A percentile compares a stretch with the other conserved stretches of the same genome.
These are phyloP conservation scores for Chiroxiphia lanceolata DNA, from an alignment of 2,797 vertebrate genomes.

Conservation along the genomic window DNA sequence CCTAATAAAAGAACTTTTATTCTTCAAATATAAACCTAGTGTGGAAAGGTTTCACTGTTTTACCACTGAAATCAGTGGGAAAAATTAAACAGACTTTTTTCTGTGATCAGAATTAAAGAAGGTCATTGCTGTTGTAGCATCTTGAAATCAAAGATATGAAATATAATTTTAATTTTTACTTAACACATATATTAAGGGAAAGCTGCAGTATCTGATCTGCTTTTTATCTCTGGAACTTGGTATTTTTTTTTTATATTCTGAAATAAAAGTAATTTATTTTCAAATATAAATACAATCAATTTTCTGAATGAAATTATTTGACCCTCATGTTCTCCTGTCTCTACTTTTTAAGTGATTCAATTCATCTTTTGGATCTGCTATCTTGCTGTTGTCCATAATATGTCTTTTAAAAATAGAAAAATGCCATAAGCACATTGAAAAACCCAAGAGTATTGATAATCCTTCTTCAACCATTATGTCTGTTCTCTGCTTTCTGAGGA, in stretches of 20 bases:
- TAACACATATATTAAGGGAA: background rate
- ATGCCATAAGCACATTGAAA: background rate
- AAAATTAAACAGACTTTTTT: accelerated
- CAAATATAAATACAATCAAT: background rate
- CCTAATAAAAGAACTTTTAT: background rate
- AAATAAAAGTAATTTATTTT: background rate
- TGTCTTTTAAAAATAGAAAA: background rate
- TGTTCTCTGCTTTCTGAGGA: background rate
- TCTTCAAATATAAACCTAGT: background rate
- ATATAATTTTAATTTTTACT: background rate
- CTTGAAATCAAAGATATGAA: background rate
- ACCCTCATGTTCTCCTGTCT: background rate
- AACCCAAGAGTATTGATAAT: background rate
- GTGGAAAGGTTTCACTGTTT: background rate
- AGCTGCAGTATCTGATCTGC: background rate
- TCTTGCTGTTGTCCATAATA: background rate
- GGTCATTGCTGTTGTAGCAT: background rate
- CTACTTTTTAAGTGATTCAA: background rate
- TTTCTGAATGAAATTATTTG: background rate
- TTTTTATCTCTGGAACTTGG: background rate
- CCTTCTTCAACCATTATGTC: background rate
- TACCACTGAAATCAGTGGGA: background rate
- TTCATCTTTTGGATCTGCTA: background rate
- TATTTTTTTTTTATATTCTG: background rate
- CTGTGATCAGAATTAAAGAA: background rate